Base-by-base conservation (phyloP, 30 jellyfish, hydroid and myxozoan genomes). In the Nemopilema nomurai region DNA sequence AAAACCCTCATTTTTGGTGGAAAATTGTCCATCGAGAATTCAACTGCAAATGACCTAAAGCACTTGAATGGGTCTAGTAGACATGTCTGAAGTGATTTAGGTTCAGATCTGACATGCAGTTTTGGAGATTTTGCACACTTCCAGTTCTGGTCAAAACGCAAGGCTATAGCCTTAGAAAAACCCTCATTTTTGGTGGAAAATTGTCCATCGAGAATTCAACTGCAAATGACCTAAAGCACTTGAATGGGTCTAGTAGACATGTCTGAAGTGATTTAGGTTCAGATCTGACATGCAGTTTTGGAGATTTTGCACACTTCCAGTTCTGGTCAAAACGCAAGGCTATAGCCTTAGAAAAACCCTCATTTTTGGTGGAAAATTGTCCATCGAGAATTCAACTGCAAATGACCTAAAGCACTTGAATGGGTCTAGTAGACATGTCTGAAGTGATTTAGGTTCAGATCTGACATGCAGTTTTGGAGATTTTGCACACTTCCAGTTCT, bases 381-480 rank as follows among this genome's bases (percentile, higher is more conserved):
- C 29, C 8, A 19, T 63, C 18, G 6, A n/a, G 18, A 63, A 63
- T 6, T 63, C n/a, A 6, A 19, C n/a, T n/a, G n/a, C n/a, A n/a
- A n/a, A n/a, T n/a, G n/a, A n/a, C n/a, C n/a, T n/a, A n/a, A n/a
- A n/a, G n/a, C n/a, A n/a, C n/a, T n/a, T n/a, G n/a, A n/a, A n/a
- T n/a, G n/a, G n/a, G n/a, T n/a, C n/a, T n/a, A n/a, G n/a, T n/a
- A n/a, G n/a, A n/a, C n/a, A n/a, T n/a, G n/a, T n/a, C n/a, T n/a
- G n/a, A n/a, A n/a, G n/a, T n/a, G n/a, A n/a, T n/a, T n/a, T n/a
- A n/a, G n/a, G n/a, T n/a, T n/a, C n/a, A n/a, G n/a, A n/a, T n/a
- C n/a, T n/a, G n/a, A n/a, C n/a, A n/a, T n/a, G n/a, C 29, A 63
- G 6, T 63, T 63, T 63, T 63, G 72, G 72, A n/a, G 29, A 63